phyloP scores from a whole-genome alignment of 2,113 vertebrate species.

The Cisticola juncidis region DNA sequence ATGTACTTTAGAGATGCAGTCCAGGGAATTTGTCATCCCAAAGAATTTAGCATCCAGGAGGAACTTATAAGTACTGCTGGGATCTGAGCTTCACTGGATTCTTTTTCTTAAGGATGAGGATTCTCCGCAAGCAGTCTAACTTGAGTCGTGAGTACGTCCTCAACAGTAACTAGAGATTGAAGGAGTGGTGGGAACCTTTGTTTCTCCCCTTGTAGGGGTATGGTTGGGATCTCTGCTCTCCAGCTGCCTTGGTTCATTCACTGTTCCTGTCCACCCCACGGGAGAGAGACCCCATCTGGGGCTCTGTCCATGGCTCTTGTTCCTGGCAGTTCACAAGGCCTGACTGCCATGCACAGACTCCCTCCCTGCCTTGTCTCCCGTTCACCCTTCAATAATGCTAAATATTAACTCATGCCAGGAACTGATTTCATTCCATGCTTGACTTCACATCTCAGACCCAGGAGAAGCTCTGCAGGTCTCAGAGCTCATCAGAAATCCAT shows the following conservation, averaged over 20 bases:
- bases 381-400: neutral
- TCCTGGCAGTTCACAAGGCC: neutral
- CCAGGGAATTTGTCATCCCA: neutral
- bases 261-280: accelerated
- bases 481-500: neutral
- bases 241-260: neutral
- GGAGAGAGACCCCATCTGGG: neutral
- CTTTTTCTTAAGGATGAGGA: neutral
- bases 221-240: neutral
- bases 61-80: neutral
- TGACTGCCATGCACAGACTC: accelerated
- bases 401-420: neutral
- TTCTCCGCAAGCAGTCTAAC: accelerated
- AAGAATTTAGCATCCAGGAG: neutral
- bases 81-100: neutral
- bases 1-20: neutral
- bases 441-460: neutral
- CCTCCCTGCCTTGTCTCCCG: accelerated
- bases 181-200: neutral
- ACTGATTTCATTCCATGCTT: neutral
- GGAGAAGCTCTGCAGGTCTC: neutral
- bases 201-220: neutral
- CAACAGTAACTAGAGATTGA: neutral
- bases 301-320: neutral
- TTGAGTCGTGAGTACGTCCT: neutral